A percentile compares a stretch with the other conserved stretches of the same genome.
Evolutionary conservation across 2,113 vertebrate species (phyloP).

Genomic region (Damaliscus lunatus): DNA sequence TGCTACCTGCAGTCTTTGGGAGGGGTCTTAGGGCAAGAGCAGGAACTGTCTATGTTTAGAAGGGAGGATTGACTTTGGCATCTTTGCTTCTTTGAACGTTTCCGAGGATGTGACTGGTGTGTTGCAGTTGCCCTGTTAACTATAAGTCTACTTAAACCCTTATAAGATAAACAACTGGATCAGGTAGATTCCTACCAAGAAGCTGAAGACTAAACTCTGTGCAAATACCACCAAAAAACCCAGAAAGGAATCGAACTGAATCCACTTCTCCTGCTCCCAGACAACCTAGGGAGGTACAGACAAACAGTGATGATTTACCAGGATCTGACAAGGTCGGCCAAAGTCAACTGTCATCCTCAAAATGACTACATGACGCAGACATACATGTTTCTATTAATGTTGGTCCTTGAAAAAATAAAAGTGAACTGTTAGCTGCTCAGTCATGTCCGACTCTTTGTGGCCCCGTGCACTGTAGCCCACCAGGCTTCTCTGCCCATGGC

Average conservation of each 20-base stretch:
- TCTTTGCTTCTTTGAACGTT: not conserved
- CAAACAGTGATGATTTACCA: not conserved
- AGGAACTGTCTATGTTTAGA: not conserved
- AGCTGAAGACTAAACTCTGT: not conserved
- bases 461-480: not conserved
- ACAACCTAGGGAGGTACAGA: not conserved
- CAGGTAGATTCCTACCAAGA: not conserved
- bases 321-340: not conserved
- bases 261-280: not conserved
- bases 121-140: not conserved
- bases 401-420: not conserved
- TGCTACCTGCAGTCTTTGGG: not conserved
- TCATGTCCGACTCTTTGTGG: fast-evolving
- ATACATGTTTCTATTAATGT: not conserved
- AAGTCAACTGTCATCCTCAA: not conserved
- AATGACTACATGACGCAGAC: not conserved
- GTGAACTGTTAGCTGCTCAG: not conserved
- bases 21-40: not conserved
- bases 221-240: not conserved
- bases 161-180: not conserved
- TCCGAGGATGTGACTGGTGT: not conserved
- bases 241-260: not conserved
- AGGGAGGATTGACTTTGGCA: not conserved
- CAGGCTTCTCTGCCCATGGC: not conserved
- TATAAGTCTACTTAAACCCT: not conserved